A percentile compares a stretch with the other conserved stretches of the same genome.
These are phyloP conservation scores for Petrocephalus sullivani DNA, from an alignment of 2,797 vertebrate species.

Conservation along the genomic window DNA sequence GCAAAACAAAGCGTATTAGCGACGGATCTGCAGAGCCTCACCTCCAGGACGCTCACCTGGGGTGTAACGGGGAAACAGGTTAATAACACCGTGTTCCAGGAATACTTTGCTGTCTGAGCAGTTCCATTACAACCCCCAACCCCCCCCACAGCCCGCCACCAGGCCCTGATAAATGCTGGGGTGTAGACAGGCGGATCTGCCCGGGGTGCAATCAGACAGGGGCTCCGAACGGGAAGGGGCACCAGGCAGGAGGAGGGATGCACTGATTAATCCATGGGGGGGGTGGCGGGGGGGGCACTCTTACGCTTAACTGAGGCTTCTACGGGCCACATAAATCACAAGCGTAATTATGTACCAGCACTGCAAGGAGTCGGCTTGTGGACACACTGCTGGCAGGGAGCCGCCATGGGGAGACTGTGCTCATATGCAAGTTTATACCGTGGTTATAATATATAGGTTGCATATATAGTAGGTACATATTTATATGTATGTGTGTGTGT, in stretches of 20 bases:
- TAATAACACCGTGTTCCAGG: not conserved
- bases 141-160: not conserved
- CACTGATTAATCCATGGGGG: not conserved
- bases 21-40: not conserved
- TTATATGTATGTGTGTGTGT: too few species aligned
- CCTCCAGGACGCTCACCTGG: not conserved
- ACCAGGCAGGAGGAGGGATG: not conserved
- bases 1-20: constrained; percentile 13
- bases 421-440: constrained; percentile 12
- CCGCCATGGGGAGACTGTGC: constrained; percentile 30
- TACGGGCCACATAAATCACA: constrained; percentile 37
- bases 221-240: not conserved
- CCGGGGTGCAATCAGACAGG: not conserved
- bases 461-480: too few species aligned
- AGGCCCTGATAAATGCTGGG: not conserved
- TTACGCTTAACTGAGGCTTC: constrained; percentile 34
- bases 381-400: constrained; percentile 26
- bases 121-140: not conserved
- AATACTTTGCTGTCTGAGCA: constrained; percentile 6
- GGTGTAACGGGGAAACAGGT: not conserved
- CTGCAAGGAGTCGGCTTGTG: constrained; percentile 31
- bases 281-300: not conserved
- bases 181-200: not conserved
- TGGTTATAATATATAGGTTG: too few species aligned
- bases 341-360: constrained; percentile 41